Percentiles rank a stretch among this genome's conserved stretches.
Evolutionary conservation across 2,888 invertebrate species (phyloP).

Genomic region (Gerris lacustris): DNA sequence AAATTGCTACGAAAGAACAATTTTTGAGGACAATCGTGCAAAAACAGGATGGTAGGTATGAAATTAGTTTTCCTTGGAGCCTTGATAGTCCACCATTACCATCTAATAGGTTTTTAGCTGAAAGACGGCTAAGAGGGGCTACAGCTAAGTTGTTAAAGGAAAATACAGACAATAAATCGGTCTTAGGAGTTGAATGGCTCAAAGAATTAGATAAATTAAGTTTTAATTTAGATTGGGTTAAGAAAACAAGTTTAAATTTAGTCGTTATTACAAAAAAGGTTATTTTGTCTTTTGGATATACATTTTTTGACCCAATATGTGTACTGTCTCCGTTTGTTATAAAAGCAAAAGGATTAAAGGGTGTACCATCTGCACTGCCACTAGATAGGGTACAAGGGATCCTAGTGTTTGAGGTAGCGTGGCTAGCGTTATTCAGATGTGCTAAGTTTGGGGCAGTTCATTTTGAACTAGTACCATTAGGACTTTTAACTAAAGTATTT

Average conservation of each 20-base stretch:
- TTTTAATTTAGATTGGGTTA: too few species aligned
- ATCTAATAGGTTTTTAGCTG: too few species aligned
- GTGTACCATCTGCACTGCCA: conserved; percentile 19
- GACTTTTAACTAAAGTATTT: conserved; percentile 27
- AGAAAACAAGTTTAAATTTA: neutral
- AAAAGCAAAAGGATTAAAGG: neutral
- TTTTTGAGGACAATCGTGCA: neutral
- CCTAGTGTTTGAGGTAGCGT: conserved; percentile 28
- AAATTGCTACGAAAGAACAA: neutral
- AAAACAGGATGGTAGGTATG: neutral
- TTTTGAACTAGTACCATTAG: conserved; percentile 31
- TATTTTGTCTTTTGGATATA: conserved; percentile 22
- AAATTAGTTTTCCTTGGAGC: neutral
- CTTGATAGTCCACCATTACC: too few species aligned
- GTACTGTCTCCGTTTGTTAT: conserved; percentile 26
- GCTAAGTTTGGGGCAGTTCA: conserved; percentile 32
- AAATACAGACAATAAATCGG: too few species aligned
- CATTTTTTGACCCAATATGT: conserved; percentile 30
- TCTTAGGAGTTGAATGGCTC: too few species aligned
- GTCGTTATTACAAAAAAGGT: conserved; percentile 7
- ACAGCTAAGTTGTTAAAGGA: too few species aligned
- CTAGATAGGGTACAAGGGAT: conserved; percentile 23
- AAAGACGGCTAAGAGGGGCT: too few species aligned
- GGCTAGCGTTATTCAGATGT: conserved; percentile 33
- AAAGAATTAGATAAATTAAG: too few species aligned